phyloP scores from a whole-genome alignment of 2,888 invertebrate species.

The Chrysolina oricalcia region DNA sequence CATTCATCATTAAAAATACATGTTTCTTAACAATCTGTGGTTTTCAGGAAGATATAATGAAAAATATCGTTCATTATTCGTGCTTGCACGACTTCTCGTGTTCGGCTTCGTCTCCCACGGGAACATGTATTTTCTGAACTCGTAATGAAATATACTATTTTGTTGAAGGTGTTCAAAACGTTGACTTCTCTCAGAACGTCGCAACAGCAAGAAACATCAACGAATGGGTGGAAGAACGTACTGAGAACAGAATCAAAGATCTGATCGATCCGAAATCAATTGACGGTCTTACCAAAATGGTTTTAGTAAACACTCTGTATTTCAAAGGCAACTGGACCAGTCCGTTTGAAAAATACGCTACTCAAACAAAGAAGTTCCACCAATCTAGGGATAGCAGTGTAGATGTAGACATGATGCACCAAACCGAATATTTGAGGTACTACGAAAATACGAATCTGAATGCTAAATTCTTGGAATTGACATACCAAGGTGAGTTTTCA shows the following conservation, averaged over 20 bases:
- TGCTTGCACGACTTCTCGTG: no score
- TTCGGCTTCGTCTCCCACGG: no score
- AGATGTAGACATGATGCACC: constrained; percentile 63
- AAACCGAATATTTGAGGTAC: constrained; percentile 56
- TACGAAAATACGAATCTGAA: constrained; percentile 60
- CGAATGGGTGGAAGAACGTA: constrained; percentile 66
- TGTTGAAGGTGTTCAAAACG: constrained; percentile 72
- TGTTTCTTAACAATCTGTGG: no score
- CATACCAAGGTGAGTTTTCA: constrained; percentile 54
- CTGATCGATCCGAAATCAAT: constrained; percentile 59
- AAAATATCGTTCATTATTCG: no score
- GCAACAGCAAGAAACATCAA: constrained; percentile 63
- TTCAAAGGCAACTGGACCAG: constrained; percentile 64
- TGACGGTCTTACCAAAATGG: constrained; percentile 56
- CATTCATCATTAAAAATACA: no score
- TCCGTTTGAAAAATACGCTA: constrained; percentile 54
- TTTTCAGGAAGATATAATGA: no score
- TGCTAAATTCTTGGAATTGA: constrained; percentile 64
- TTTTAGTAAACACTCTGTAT: constrained; percentile 67
- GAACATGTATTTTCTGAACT: no score
- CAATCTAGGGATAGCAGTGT: constrained; percentile 49
- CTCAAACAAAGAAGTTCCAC: constrained; percentile 58
- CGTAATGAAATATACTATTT: not conserved
- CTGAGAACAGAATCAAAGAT: constrained; percentile 65
- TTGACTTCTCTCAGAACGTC: constrained; percentile 58